These are phyloP conservation scores for Harpagifer antarcticus DNA, from an alignment of 2,797 vertebrate genomes.

Conservation along the genomic window DNA sequence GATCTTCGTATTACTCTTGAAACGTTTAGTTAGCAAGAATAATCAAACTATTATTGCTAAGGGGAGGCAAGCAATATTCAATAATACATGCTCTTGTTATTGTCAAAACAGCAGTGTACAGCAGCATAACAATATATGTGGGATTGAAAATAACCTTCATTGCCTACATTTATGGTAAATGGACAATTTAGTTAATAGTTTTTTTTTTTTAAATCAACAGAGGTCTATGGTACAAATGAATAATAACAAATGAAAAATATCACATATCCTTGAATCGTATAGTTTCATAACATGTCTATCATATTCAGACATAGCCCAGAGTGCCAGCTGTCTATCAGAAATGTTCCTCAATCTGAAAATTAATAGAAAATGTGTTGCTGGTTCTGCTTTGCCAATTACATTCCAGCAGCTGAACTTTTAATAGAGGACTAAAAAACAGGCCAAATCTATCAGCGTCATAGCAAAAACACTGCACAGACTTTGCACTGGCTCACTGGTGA, in stretches of 20 bases:
- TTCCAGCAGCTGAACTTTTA: slow-evolving; percentile 43
- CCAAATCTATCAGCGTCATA: slow-evolving; percentile 40
- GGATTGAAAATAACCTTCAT: background rate
- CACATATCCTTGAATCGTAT: background rate
- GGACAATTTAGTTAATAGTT: background rate
- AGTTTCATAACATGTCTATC: slow-evolving; percentile 1
- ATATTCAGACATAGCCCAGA: slow-evolving; percentile 4
- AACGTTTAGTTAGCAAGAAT: too few species aligned
- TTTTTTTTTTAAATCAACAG: background rate
- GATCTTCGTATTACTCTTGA: too few species aligned
- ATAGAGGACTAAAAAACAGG: slow-evolving; percentile 34
- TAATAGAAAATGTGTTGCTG: background rate
- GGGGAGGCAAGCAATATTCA: too few species aligned
- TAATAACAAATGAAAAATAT: background rate
- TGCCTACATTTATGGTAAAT: background rate
- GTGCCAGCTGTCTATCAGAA: slow-evolving; percentile 20
- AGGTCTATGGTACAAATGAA: background rate
- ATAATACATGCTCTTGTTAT: too few species aligned
- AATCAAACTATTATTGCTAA: too few species aligned
- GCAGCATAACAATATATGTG: background rate
- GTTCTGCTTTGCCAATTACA: slow-evolving; percentile 25
- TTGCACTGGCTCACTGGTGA: slow-evolving; percentile 46
- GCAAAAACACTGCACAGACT: slow-evolving; percentile 44
- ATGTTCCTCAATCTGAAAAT: background rate
- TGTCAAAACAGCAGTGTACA: too few species aligned